A percentile compares a stretch with the other conserved stretches of the same genome.
These are phyloP conservation scores for Australoheros facetus DNA, from an alignment of 2,797 vertebrate genomes.

Conservation along the genomic window DNA sequence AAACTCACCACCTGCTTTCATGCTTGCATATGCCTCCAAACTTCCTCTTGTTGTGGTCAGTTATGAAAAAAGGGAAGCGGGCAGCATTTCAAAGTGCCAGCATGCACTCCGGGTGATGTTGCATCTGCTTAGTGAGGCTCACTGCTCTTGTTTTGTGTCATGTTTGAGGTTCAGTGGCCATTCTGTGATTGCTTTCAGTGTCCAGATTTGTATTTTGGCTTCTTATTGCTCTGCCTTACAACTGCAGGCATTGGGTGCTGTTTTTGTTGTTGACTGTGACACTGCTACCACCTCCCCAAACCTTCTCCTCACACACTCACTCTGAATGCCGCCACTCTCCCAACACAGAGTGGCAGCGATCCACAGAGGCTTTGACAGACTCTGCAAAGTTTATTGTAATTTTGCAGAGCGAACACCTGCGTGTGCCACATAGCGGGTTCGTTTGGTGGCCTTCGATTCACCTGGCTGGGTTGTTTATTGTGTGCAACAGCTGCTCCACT, in stretches of 20 bases:
- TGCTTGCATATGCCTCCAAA: slow-evolving; percentile 4
- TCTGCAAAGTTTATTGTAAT: slow-evolving; percentile 28
- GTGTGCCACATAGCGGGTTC: neutral
- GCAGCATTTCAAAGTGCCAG: slow-evolving; percentile 28
- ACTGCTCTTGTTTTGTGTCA: slow-evolving; percentile 4
- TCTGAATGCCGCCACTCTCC: slow-evolving; percentile 1
- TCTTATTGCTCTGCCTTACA: slow-evolving; percentile 17
- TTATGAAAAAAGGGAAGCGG: slow-evolving; percentile 23
- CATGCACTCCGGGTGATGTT: slow-evolving; percentile 20
- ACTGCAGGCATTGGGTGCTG: slow-evolving; percentile 23
- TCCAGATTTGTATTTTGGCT: slow-evolving; percentile 17
- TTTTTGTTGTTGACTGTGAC: slow-evolving; percentile 18
- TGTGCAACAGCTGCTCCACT: slow-evolving; percentile 27
- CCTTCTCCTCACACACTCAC: neutral
- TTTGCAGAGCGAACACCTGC: slow-evolving; percentile 26
- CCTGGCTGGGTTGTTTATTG: slow-evolving; percentile 30
- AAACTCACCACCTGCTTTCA: slow-evolving; percentile 28
- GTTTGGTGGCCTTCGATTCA: slow-evolving; percentile 19
- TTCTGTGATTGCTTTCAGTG: slow-evolving; percentile 12
- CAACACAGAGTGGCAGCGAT: slow-evolving; percentile 2
- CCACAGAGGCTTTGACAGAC: slow-evolving; percentile 19
- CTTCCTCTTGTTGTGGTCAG: slow-evolving; percentile 32
- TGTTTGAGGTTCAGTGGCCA: neutral
- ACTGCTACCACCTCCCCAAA: neutral
- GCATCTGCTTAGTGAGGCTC: slow-evolving; percentile 9